Percentiles rank a stretch among this genome's conserved stretches.
Conservation (phyloP, 2,888 invertebrate species). For the Amiota communis region DNA sequence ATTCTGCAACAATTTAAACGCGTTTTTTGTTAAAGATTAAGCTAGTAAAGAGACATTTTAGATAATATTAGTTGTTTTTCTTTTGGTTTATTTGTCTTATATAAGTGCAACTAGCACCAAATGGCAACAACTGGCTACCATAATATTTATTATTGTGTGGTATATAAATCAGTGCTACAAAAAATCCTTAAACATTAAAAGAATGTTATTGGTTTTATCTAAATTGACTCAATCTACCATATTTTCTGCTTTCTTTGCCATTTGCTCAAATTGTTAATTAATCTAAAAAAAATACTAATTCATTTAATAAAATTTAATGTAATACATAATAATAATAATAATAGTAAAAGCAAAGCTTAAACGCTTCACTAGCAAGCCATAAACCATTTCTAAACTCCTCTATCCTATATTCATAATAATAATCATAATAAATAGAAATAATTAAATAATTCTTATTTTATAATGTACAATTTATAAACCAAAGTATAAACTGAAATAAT, state of each 20-base stretch:
- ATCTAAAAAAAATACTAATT: background rate
- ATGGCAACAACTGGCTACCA: conserved; percentile 21
- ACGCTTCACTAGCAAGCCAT: too few species aligned
- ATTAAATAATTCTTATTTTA: conserved; percentile 12
- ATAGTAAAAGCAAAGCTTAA: background rate
- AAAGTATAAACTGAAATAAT: conserved; percentile 56
- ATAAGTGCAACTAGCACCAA: conserved; percentile 21
- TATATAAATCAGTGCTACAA: conserved; percentile 50
- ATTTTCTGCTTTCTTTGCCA: background rate
- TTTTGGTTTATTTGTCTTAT: background rate
- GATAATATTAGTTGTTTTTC: background rate
- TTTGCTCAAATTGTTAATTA: background rate
- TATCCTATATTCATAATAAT: conserved; percentile 3
- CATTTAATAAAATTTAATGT: background rate
- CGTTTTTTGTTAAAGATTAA: conserved; percentile 57
- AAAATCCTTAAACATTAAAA: conserved; percentile 37
- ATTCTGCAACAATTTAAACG: conserved; percentile 76
- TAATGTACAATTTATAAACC: conserved; percentile 44
- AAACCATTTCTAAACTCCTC: background rate
- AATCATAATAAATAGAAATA: background rate
- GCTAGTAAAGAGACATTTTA: background rate
- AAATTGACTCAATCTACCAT: conserved; percentile 5
- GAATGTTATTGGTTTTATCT: conserved; percentile 40
- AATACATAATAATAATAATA: background rate
- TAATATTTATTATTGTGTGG: conserved; percentile 36